Conservation (phyloP, 2,797 vertebrate species). For the Lacerta agilis region DNA sequence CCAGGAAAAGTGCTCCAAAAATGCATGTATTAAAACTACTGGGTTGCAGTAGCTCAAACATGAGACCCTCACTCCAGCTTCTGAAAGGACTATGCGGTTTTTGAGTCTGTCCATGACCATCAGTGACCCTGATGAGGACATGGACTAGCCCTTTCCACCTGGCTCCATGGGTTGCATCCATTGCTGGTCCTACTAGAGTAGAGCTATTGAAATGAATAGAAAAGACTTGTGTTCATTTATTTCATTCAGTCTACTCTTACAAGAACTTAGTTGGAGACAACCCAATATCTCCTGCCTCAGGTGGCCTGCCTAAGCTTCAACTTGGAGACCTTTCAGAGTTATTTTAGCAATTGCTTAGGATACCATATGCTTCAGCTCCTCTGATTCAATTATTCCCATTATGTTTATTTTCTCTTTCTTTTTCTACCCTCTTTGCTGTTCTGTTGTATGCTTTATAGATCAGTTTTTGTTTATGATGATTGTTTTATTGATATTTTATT, state of each 20-base stretch:
- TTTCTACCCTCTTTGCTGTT: not conserved
- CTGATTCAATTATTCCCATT: not conserved
- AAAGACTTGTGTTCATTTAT: too few species aligned
- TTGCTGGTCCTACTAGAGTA: too few species aligned
- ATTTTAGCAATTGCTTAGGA: not conserved
- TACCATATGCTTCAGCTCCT: not conserved
- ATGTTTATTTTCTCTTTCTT: not conserved
- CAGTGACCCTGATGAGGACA: not conserved
- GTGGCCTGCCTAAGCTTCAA: not conserved
- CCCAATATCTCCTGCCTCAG: not conserved
- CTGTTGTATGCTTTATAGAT: slow-evolving; percentile 13
- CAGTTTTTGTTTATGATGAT: slow-evolving; percentile 23
- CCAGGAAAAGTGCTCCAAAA: too few species aligned
- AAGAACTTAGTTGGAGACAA: too few species aligned
- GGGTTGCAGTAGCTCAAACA: not conserved
- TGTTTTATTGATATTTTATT: slow-evolving; percentile 24
- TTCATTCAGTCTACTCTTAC: too few species aligned
- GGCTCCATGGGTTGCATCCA: too few species aligned
- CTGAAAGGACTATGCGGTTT: not conserved
- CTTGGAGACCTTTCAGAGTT: too few species aligned
- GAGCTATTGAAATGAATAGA: too few species aligned
- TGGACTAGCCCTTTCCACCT: not conserved
- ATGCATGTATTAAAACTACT: not conserved
- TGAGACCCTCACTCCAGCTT: not conserved
- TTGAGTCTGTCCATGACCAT: not conserved